These are phyloP conservation scores for Palloptera scutellata DNA, from an alignment of 2,888 invertebrate genomes.

Conservation along the genomic window DNA sequence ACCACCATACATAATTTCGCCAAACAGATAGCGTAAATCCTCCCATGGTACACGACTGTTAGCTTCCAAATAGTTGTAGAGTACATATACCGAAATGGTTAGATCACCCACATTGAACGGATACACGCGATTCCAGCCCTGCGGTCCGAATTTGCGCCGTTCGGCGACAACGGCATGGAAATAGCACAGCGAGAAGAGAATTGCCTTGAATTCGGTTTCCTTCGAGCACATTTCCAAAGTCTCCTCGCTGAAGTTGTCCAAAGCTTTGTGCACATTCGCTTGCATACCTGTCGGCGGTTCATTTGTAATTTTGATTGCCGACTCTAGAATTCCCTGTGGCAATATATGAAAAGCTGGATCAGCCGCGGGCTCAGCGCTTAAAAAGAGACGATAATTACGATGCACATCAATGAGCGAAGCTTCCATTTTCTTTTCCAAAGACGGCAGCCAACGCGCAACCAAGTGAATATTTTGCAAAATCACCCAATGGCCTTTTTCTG, in stretches of 20 bases:
- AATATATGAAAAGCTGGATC: constrained; percentile 73
- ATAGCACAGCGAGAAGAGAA: constrained; percentile 89
- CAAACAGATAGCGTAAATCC: constrained; percentile 91
- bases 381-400: constrained; percentile 74
- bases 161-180: constrained; percentile 96
- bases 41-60: constrained; percentile 92
- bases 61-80: constrained; percentile 90
- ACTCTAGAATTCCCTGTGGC: constrained; percentile 88
- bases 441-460: constrained; percentile 87
- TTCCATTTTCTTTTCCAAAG: constrained; percentile 91
- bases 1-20: constrained; percentile 97
- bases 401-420: constrained; percentile 75
- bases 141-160: constrained; percentile 79
- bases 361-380: constrained; percentile 87
- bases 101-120: constrained; percentile 87
- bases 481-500: constrained; percentile 87
- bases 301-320: constrained; percentile 94
- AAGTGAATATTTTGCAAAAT: constrained; percentile 92
- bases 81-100: constrained; percentile 89
- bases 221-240: constrained; percentile 91
- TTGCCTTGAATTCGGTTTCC: constrained; percentile 91
- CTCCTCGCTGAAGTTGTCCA: constrained; percentile 92
- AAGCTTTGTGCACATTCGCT: constrained; percentile 91
- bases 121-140: constrained; percentile 69
- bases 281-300: constrained; percentile 95